Base-by-base conservation (phyloP, 2,113 vertebrate species). In the Centropus unirufus region DNA sequence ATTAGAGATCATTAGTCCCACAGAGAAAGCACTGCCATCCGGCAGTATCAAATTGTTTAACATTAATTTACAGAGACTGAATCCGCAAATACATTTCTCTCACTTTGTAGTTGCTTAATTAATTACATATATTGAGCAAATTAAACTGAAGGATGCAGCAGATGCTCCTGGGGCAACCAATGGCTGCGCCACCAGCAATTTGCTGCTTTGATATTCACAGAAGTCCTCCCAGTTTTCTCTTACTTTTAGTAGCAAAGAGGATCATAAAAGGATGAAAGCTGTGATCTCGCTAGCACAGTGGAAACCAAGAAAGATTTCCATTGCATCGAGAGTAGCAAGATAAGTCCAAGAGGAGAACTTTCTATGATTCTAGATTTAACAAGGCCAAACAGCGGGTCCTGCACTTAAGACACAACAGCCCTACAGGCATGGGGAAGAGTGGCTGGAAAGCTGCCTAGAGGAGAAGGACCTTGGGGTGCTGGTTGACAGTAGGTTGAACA, bases 51-150 rank as follows among this genome's bases (percentile, higher is more conserved):
- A 86, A 80, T 47, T 88, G 75, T 80, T 97, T 88, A 83, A 86
- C 55, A 7, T 44, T 89, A 83, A 93, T 86, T 83, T 90, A 81
- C 83, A 82, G 87, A 83, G 69, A 72, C 83, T 81, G 83, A 54
- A 83, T 91, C 42, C 89, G 89, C 89, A 96, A 93, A 96, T 91
- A 93, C 73, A 87, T 81, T 92, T 87, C 83, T 87, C 49, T 91
- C 83, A 72, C 86, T 92, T 89, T 82, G 42, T 59, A 67, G 81
- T 78, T 84, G 73, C 44, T 94, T 94, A 89, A 97, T 93, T 95
- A 93, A 93, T 96, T 95, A 88, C 69, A 70, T 68, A 76, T 88
- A 96, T 94, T 90, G 94, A 88, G 87, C 51, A 95, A 92, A 89
- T 92, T 79, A 92, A 93, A 92, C 69, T 70, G 75, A 93, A 94